Conservation (phyloP, 2,888 invertebrate genomes). For the Belgica antarctica region DNA sequence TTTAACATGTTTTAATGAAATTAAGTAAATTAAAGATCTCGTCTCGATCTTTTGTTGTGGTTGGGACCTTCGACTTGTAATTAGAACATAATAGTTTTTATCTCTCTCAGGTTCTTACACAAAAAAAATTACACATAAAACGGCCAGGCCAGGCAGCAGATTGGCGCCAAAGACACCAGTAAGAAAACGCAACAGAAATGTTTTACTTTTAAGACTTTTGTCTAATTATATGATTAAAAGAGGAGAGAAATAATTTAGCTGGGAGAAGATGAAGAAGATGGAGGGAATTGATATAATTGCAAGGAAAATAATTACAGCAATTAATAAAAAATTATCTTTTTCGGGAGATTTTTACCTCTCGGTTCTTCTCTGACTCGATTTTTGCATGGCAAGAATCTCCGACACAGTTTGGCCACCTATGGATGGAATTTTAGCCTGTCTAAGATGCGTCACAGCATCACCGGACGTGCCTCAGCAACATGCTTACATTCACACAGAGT, state of each 20-base stretch:
- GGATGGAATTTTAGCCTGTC: neutral
- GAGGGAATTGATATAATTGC: conserved; percentile 36
- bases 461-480: neutral
- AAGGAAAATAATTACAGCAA: conserved; percentile 37
- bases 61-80: conserved; percentile 15
- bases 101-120: neutral
- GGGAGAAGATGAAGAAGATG: conserved; percentile 18
- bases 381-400: conserved; percentile 1
- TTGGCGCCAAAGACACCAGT: conserved; percentile 35
- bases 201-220: conserved; percentile 14
- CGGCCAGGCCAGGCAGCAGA: conserved; percentile 13
- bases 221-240: conserved; percentile 30
- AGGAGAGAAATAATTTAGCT: conserved; percentile 14
- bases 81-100: conserved; percentile 40
- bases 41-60: conserved; percentile 12
- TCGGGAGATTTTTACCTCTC: conserved; percentile 2
- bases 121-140: conserved; percentile 1
- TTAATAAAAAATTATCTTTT: conserved; percentile 26
- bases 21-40: conserved; percentile 33
- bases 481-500: neutral
- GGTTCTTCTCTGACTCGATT: neutral
- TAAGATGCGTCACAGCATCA: neutral
- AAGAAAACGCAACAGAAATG: conserved; percentile 2
- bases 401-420: neutral
- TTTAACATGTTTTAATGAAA: conserved; percentile 37